Evolutionary conservation across 2,113 vertebrate species (phyloP).

Genomic region (Collichthys lucidus): DNA sequence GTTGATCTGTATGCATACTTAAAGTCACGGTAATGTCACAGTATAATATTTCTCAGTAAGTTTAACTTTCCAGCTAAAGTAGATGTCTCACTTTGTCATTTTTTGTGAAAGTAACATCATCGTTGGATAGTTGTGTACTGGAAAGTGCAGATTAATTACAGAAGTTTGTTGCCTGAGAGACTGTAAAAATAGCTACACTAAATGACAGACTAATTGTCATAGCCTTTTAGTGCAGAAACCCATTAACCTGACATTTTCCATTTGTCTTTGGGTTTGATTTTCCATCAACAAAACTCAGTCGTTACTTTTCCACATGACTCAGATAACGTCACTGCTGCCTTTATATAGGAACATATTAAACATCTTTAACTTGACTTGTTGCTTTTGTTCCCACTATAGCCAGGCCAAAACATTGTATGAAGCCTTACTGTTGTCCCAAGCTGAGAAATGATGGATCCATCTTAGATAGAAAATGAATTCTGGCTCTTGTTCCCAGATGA

Average conservation of each 20-base stretch:
- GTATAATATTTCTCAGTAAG: not conserved
- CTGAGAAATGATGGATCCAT: slow-evolving; percentile 13
- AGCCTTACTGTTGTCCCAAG: not conserved
- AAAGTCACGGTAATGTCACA: not conserved
- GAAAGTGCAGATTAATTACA: slow-evolving; percentile 5
- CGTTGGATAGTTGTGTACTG: not conserved
- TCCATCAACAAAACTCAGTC: not conserved
- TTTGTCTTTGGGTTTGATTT: slow-evolving; percentile 25
- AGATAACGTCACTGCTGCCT: not conserved
- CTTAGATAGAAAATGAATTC: slow-evolving; percentile 18
- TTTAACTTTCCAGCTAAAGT: not conserved
- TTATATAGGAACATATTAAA: not conserved
- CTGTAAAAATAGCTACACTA: not conserved
- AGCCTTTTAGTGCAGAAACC: slow-evolving; percentile 12
- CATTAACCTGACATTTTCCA: slow-evolving; percentile 5
- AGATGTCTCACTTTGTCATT: not conserved
- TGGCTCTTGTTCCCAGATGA: not conserved
- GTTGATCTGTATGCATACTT: not conserved
- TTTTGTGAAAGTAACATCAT: not conserved
- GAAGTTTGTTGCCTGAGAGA: not conserved
- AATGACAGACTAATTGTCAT: slow-evolving; percentile 14
- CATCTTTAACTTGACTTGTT: not conserved
- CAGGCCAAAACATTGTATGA: too few species aligned
- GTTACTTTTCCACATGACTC: slow-evolving; percentile 1
- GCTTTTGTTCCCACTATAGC: not conserved